A percentile compares a stretch with the other conserved stretches of the same genome.
phyloP scores from a whole-genome alignment of 2,113 vertebrate genomes.

The Trinectes maculatus region DNA sequence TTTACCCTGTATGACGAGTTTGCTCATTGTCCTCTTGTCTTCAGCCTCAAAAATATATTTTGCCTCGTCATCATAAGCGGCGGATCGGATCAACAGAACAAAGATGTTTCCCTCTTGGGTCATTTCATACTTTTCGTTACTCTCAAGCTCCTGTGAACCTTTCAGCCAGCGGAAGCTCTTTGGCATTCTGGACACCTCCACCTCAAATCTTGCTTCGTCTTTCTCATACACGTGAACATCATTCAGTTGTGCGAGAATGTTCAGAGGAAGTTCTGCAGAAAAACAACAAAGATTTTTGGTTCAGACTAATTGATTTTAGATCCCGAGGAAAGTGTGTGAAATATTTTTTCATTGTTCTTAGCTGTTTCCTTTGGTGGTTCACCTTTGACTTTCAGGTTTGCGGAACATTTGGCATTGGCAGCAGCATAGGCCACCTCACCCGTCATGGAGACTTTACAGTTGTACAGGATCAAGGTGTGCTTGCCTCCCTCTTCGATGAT shows the following conservation, averaged over 20 bases:
- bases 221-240: conserved; percentile 97
- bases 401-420: conserved; percentile 92
- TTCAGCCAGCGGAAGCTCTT: conserved; percentile 95
- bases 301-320: too few relatives aligned
- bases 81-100: conserved; percentile 86
- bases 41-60: conserved; percentile 98
- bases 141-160: conserved; percentile 89
- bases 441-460: conserved; percentile 91
- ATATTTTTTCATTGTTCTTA: not conserved
- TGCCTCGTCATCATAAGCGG: conserved; percentile 93
- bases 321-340: too few relatives aligned
- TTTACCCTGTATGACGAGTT: conserved; percentile 93
- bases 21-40: conserved; percentile 90
- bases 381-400: conserved; percentile 99
- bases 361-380: conserved; percentile 14
- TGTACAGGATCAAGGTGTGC: conserved; percentile 91
- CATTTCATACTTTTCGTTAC: conserved; percentile 88
- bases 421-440: conserved; percentile 92
- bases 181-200: conserved; percentile 91
- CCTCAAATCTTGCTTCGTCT: conserved; percentile 93
- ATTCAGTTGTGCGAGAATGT: conserved; percentile 89
- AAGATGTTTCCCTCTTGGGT: conserved; percentile 86
- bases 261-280: conserved; percentile 90
- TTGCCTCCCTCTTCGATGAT: conserved; percentile 95
- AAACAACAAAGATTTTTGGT: not conserved